Conservation (phyloP, 2,113 vertebrate genomes). For the Artemisiospiza belli region DNA sequence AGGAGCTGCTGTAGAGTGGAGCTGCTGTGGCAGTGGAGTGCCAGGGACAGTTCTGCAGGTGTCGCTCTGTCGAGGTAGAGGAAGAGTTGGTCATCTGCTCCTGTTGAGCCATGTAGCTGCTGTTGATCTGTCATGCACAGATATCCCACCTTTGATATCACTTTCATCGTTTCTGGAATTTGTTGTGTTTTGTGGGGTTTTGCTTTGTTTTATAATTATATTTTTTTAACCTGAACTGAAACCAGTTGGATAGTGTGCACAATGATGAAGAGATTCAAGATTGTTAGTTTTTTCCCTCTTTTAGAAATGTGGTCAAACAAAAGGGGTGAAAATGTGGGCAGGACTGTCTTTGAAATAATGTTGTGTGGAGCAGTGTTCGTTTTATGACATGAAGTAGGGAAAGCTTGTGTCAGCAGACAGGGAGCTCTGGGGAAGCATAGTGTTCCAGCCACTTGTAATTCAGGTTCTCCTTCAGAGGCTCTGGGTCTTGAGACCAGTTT, state of each 20-base stretch:
- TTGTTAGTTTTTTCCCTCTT: background rate
- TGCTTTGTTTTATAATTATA: fast-evolving
- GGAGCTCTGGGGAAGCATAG: background rate
- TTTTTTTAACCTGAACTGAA: background rate
- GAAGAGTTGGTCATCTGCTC: background rate
- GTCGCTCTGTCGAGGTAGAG: background rate
- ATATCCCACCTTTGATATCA: background rate
- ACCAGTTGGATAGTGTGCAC: background rate
- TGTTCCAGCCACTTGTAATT: background rate
- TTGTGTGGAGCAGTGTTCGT: fast-evolving
- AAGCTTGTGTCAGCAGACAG: background rate
- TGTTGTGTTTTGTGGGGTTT: background rate
- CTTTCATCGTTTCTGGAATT: background rate
- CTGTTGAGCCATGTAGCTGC: background rate
- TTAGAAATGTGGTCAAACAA: background rate
- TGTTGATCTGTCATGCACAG: background rate
- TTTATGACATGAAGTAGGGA: background rate
- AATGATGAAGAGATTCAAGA: background rate
- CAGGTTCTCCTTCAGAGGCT: background rate
- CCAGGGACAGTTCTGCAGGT: background rate
- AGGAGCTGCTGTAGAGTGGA: background rate
- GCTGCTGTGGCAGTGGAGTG: background rate
- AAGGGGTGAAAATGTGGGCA: fast-evolving
- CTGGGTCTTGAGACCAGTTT: background rate
- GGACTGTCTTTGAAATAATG: background rate